phyloP scores from a whole-genome alignment of 2,888 invertebrate species.

The Uropetala carovei region DNA sequence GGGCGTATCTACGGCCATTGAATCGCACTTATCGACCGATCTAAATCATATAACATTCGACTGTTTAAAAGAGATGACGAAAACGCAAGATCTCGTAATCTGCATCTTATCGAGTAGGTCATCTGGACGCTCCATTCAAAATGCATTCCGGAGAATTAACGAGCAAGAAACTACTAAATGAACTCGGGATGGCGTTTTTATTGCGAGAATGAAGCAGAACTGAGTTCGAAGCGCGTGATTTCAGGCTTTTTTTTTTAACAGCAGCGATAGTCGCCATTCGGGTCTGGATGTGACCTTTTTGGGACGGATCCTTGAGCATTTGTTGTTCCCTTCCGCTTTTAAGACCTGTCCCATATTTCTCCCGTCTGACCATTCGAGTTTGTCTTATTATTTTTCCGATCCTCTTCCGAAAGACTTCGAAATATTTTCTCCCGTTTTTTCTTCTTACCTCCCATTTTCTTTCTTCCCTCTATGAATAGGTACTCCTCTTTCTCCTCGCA shows the following conservation, averaged over 20 bases:
- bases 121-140: background rate
- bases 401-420: background rate
- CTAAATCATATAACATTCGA: too few species aligned
- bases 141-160: background rate
- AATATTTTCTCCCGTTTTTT: background rate
- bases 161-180: background rate
- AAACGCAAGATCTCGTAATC: background rate
- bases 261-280: background rate
- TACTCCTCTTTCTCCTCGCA: background rate
- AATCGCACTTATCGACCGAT: too few species aligned
- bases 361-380: background rate
- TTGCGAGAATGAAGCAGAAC: background rate
- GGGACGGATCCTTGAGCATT: background rate
- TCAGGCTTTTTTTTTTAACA: background rate
- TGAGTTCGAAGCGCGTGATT: background rate
- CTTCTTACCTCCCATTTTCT: background rate
- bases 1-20: too few species aligned
- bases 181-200: background rate
- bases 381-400: background rate
- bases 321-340: background rate
- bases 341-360: slow-evolving; percentile 11
- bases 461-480: background rate
- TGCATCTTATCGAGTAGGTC: background rate
- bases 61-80: background rate
- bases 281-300: background rate